Evolutionary conservation across 2,797 vertebrate genomes (phyloP).

Genomic region (Microchirus variegatus): DNA sequence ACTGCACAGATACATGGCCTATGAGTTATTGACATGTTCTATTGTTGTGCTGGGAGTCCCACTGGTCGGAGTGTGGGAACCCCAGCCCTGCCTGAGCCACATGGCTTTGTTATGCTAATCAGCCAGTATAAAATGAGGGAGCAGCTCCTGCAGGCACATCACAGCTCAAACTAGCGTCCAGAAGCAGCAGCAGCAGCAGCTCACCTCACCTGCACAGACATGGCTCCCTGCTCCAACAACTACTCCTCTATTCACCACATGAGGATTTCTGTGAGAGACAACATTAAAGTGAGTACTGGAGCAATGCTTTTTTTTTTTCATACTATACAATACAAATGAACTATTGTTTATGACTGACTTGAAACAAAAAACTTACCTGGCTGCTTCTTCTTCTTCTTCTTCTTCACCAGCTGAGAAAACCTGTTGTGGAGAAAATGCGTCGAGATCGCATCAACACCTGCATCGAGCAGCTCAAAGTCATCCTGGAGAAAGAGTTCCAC

Average conservation of each 20-base stretch:
- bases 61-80: constrained; percentile 86
- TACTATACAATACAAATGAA: not conserved
- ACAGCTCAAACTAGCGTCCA: constrained; percentile 44
- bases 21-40: constrained; percentile 77
- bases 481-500: constrained; percentile 83
- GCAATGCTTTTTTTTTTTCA: not conserved
- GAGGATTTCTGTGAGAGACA: constrained; percentile 77
- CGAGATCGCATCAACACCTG: constrained; percentile 84
- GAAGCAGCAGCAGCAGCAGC: constrained; percentile 42
- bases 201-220: constrained; percentile 58
- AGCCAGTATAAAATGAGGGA: constrained; percentile 71
- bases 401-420: constrained; percentile 84
- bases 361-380: not conserved
- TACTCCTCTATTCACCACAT: constrained; percentile 71
- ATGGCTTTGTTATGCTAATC: constrained; percentile 83
- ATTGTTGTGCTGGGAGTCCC: constrained; percentile 79
- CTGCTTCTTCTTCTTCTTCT: constrained; percentile 7
- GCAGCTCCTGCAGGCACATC: constrained; percentile 55
- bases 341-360: not conserved
- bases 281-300: constrained; percentile 82
- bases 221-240: constrained; percentile 83
- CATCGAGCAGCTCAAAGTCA: constrained; percentile 83
- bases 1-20: constrained; percentile 60
- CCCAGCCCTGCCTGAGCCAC: constrained; percentile 74
- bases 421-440: constrained; percentile 85